Evolutionary conservation across 2,888 invertebrate species (phyloP).

Genomic region (Eupithecia subumbrata): DNA sequence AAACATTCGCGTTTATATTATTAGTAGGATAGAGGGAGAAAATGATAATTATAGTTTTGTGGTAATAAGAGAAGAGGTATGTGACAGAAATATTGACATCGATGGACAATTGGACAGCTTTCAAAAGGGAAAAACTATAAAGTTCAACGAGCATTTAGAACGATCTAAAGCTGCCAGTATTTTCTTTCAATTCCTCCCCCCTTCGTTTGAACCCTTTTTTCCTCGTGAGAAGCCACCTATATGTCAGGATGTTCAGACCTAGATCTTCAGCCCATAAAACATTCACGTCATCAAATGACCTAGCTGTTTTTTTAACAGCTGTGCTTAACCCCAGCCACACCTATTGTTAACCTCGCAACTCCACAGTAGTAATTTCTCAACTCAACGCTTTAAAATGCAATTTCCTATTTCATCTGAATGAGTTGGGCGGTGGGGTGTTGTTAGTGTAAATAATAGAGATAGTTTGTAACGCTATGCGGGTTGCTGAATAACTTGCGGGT

Average conservation of each 20-base stretch:
- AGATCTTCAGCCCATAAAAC: not conserved
- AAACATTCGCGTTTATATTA: no score
- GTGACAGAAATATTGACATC: not conserved
- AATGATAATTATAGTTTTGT: not conserved
- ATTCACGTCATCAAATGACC: not conserved
- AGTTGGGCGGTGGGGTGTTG: constrained; percentile 9
- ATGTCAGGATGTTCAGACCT: not conserved
- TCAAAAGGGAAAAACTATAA: not conserved
- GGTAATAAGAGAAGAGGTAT: not conserved
- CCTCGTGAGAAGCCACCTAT: not conserved
- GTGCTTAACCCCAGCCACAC: not conserved
- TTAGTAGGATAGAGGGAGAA: no score
- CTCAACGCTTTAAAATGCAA: constrained; percentile 27
- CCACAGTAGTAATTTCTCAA: constrained; percentile 19
- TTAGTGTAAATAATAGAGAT: constrained; percentile 20
- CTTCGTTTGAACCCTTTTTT: not conserved
- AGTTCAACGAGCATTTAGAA: no score
- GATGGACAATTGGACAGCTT: not conserved
- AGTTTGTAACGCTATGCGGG: constrained; percentile 9
- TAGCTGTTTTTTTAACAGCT: not conserved
- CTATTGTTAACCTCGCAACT: constrained; percentile 10
- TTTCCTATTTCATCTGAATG: constrained; percentile 27
- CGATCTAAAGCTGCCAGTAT: not conserved
- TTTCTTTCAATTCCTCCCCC: not conserved
- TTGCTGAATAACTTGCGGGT: constrained; percentile 8